These are phyloP conservation scores for Trialeurodes vaporariorum DNA, from an alignment of 1,140 invertebrate species.

Conservation along the genomic window DNA sequence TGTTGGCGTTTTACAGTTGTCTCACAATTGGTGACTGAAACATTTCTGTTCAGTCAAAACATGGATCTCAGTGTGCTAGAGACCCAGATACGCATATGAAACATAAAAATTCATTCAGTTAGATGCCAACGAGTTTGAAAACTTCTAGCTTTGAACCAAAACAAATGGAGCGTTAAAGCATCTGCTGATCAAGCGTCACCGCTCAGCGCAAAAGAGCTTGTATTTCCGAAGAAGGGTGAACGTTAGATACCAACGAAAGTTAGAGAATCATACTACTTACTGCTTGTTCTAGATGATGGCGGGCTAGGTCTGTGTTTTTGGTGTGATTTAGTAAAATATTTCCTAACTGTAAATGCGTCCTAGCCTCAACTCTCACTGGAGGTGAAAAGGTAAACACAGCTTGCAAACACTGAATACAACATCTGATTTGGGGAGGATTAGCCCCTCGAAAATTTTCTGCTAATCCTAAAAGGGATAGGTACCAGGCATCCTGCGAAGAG, in stretches of 20 bases:
- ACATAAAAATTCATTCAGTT: too few species aligned
- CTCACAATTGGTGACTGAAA: too few species aligned
- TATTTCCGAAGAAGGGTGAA: constrained; percentile 5
- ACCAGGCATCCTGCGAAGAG: constrained; percentile 88
- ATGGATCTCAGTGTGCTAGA: too few species aligned
- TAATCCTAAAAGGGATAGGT: constrained; percentile 84
- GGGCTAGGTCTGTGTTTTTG: constrained; percentile 86
- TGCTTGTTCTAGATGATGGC: constrained; percentile 89
- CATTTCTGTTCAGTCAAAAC: too few species aligned
- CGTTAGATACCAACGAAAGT: neutral
- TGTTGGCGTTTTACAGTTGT: too few species aligned
- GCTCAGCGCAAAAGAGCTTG: too few species aligned
- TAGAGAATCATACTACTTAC: constrained; percentile 57
- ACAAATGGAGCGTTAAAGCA: too few species aligned
- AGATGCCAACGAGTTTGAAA: too few species aligned
- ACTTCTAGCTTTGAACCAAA: too few species aligned
- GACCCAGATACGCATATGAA: too few species aligned
- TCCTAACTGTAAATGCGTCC: constrained; percentile 91
- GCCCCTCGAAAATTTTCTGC: constrained; percentile 93
- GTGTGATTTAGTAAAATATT: constrained; percentile 87
- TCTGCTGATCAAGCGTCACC: too few species aligned
- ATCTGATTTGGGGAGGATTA: constrained; percentile 88
- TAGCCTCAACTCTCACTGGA: constrained; percentile 79
- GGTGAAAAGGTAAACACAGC: constrained; percentile 92
- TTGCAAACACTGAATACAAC: constrained; percentile 92